phyloP scores from a whole-genome alignment of 2,888 invertebrate species.

The Criorhina ranunculi region DNA sequence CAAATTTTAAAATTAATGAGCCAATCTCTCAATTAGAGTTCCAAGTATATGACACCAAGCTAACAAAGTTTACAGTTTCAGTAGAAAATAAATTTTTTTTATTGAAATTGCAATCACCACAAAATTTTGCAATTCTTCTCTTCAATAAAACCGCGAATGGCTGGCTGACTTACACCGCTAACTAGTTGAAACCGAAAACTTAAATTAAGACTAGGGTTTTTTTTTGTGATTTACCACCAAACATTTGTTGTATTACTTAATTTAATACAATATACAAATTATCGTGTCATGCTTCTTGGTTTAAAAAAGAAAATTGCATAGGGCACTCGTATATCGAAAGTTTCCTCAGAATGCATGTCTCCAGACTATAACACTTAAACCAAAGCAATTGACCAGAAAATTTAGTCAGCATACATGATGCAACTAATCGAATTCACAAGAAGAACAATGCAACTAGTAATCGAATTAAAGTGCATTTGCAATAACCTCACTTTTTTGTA shows the following conservation, averaged over 20 bases:
- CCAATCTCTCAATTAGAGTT: no score
- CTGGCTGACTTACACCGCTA: not conserved
- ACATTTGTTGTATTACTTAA: conserved; percentile 12
- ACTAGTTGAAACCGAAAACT: not conserved
- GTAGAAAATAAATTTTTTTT: not conserved
- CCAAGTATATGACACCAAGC: no score
- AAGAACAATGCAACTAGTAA: conserved; percentile 6
- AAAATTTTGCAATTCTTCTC: conserved; percentile 5
- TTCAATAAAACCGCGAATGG: not conserved
- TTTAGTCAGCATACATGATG: conserved; percentile 15
- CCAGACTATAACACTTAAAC: not conserved
- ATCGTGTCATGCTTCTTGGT: conserved; percentile 27
- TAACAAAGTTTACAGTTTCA: not conserved
- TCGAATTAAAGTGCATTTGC: not conserved
- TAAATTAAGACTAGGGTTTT: conserved; percentile 12
- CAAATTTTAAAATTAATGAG: no score
- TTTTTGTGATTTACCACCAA: not conserved
- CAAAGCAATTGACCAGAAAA: conserved; percentile 37
- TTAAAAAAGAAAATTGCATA: conserved; percentile 25
- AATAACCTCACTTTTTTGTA: conserved; percentile 10
- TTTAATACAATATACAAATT: conserved; percentile 13
- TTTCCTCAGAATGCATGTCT: conserved; percentile 21
- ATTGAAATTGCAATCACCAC: not conserved
- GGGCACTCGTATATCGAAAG: not conserved
- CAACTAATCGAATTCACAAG: conserved; percentile 4